phyloP scores from a whole-genome alignment of 2,888 invertebrate species.

The Notodonta dromedarius region DNA sequence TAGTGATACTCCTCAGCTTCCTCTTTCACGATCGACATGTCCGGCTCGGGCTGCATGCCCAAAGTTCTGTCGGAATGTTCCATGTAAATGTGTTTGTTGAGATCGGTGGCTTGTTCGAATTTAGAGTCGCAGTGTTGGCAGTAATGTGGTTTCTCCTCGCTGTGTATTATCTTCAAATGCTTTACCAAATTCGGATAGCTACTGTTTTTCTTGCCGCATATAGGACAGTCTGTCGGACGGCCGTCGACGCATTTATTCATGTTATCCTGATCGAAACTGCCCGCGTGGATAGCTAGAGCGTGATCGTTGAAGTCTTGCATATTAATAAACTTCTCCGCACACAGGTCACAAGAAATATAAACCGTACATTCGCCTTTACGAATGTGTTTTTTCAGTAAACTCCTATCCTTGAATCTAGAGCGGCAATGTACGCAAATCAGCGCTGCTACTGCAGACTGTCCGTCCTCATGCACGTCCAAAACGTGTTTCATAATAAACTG shows the following conservation, averaged over 20 bases:
- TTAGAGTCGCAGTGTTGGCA: slow-evolving; percentile 85
- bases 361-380: slow-evolving; percentile 84
- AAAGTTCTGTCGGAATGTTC: slow-evolving; percentile 80
- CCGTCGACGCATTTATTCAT: slow-evolving; percentile 76
- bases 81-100: slow-evolving; percentile 85
- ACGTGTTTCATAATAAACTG: slow-evolving; percentile 82
- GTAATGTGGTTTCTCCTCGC: slow-evolving; percentile 79
- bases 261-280: slow-evolving; percentile 71
- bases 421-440: slow-evolving; percentile 76
- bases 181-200: slow-evolving; percentile 84
- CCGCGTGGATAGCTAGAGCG: slow-evolving; percentile 73
- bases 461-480: slow-evolving; percentile 78
- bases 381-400: slow-evolving; percentile 76
- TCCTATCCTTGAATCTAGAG: slow-evolving; percentile 73
- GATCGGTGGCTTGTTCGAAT: slow-evolving; percentile 80
- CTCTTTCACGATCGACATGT: slow-evolving; percentile 78
- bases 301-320: slow-evolving; percentile 80
- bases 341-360: slow-evolving; percentile 82
- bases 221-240: slow-evolving; percentile 79
- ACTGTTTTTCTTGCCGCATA: slow-evolving; percentile 82
- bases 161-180: slow-evolving; percentile 81
- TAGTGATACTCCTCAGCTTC: slow-evolving; percentile 82
- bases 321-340: slow-evolving; percentile 71
- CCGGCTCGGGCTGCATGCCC: slow-evolving; percentile 59
- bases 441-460: slow-evolving; percentile 66